A percentile compares a stretch with the other conserved stretches of the same genome.
Conservation (phyloP, 2,797 vertebrate species). For the Epinephelus coioides region DNA sequence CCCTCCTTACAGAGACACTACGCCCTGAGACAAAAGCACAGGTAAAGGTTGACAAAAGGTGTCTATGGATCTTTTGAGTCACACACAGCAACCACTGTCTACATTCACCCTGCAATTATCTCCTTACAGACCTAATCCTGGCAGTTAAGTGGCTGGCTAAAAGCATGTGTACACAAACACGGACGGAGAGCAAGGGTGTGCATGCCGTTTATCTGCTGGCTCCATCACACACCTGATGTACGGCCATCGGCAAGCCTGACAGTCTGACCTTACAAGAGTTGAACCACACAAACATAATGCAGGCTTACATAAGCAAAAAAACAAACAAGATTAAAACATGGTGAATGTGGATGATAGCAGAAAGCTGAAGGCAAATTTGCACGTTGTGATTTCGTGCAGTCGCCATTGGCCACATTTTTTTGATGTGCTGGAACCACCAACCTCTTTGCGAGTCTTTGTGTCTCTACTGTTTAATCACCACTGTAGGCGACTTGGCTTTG, state of each 20-base stretch:
- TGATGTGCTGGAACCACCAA: constrained; percentile 1
- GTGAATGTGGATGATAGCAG: constrained; percentile 9
- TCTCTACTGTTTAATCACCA: not conserved
- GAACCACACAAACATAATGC: constrained; percentile 16
- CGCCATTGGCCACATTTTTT: not conserved
- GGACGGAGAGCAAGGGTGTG: constrained; percentile 74
- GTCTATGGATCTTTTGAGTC: constrained; percentile 80
- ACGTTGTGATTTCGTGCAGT: constrained; percentile 5
- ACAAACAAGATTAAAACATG: constrained; percentile 3
- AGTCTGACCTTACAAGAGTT: constrained; percentile 63
- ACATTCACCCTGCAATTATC: constrained; percentile 85
- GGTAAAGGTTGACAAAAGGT: constrained; percentile 85
- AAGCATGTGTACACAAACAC: constrained; percentile 88
- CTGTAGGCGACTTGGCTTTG: constrained; percentile 2
- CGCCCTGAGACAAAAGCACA: constrained; percentile 72
- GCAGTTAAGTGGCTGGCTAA: constrained; percentile 87
- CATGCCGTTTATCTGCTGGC: constrained; percentile 77
- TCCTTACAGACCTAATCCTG: constrained; percentile 83
- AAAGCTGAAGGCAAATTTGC: constrained; percentile 11
- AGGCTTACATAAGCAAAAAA: constrained; percentile 26
- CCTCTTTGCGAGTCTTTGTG: not conserved
- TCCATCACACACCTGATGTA: constrained; percentile 79
- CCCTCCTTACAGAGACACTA: constrained; percentile 54
- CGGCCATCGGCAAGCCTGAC: constrained; percentile 58
- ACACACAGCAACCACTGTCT: constrained; percentile 76